Conservation (phyloP, 2,888 invertebrate species). For the Asteroscopus sphinx region DNA sequence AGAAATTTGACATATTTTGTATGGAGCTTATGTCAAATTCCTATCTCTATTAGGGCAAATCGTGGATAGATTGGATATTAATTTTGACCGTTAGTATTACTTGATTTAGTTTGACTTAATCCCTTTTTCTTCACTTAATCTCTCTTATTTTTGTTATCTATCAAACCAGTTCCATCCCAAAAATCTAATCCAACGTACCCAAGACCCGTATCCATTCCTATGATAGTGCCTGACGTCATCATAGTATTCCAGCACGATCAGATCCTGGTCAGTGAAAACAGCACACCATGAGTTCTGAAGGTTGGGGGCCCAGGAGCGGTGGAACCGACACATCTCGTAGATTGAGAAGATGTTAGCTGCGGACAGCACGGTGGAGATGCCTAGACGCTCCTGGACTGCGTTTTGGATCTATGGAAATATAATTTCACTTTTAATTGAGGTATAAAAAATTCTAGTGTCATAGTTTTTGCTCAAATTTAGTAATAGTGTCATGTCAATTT, state of each 20-base stretch:
- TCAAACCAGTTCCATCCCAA: too few relatives aligned
- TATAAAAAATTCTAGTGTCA: too few relatives aligned
- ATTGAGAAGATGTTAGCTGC: constrained; percentile 89
- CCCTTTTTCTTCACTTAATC: too few relatives aligned
- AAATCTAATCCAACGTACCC: constrained; percentile 64
- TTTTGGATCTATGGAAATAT: constrained; percentile 69
- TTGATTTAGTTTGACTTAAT: too few relatives aligned
- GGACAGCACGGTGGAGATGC: constrained; percentile 74
- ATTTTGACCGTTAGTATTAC: too few relatives aligned
- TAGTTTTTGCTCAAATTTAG: too few relatives aligned
- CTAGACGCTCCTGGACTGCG: constrained; percentile 87
- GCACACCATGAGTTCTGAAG: constrained; percentile 93
- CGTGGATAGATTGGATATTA: too few relatives aligned
- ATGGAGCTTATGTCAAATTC: too few relatives aligned
- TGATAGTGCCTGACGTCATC: constrained; percentile 94
- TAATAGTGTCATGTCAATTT: too few relatives aligned
- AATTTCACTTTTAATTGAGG: neutral
- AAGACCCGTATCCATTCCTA: constrained; percentile 83
- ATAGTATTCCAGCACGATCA: constrained; percentile 93
- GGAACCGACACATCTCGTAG: constrained; percentile 94
- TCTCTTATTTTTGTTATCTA: too few relatives aligned
- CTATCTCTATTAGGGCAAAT: too few relatives aligned
- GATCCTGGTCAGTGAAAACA: constrained; percentile 91
- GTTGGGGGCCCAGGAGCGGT: constrained; percentile 90
- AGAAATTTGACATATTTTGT: too few relatives aligned